Conservation (phyloP, 1,140 invertebrate genomes). For the Aphaenogaster ashmeadi region DNA sequence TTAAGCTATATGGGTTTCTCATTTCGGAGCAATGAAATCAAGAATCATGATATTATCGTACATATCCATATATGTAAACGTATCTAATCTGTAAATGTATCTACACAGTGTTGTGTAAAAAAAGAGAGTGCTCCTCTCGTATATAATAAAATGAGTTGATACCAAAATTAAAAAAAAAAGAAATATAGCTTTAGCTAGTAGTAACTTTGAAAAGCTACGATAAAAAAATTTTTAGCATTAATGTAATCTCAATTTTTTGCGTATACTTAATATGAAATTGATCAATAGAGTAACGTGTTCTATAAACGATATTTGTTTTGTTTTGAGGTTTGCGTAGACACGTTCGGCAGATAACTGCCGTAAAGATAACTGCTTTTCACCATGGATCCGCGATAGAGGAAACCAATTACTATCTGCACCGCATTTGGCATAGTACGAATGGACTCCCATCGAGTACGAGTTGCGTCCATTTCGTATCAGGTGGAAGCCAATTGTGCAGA, state of each 20-base stretch:
- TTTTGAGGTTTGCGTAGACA: neutral
- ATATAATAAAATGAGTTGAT: neutral
- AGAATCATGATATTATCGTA: slow-evolving; percentile 8
- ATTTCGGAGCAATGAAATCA: slow-evolving; percentile 17
- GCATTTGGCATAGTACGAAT: slow-evolving; percentile 69
- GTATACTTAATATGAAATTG: neutral
- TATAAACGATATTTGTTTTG: neutral
- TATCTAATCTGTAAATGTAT: neutral
- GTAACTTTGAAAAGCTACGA: neutral
- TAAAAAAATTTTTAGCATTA: neutral
- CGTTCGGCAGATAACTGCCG: neutral
- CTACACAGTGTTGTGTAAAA: neutral
- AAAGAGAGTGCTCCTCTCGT: neutral
- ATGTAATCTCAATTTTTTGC: neutral
- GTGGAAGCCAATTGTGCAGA: slow-evolving; percentile 67
- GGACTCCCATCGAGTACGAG: slow-evolving; percentile 60
- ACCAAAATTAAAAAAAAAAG: neutral
- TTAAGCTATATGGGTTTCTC: neutral
- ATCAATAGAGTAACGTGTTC: neutral
- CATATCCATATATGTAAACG: neutral
- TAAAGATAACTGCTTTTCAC: slow-evolving; percentile 44
- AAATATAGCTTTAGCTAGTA: no score
- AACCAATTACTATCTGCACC: slow-evolving; percentile 72
- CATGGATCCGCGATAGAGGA: slow-evolving; percentile 39
- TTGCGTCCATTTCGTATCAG: slow-evolving; percentile 75